phyloP scores from a whole-genome alignment of 2,797 vertebrate species.

The Parotocinclus haroldoi region DNA sequence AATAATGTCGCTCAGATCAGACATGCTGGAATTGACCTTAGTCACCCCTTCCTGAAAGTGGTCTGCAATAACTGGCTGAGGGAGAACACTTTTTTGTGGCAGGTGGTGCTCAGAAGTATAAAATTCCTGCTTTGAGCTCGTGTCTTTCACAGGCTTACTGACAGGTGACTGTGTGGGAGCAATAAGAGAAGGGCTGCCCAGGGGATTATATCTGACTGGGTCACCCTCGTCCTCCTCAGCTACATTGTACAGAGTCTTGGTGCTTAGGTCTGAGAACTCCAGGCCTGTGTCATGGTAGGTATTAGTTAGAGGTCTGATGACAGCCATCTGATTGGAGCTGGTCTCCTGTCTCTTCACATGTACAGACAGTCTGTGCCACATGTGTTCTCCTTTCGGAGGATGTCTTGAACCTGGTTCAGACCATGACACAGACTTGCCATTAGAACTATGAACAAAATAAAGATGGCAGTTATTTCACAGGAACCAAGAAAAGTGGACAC shows the following conservation, averaged over 20 bases:
- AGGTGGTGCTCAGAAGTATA: slow-evolving; percentile 69
- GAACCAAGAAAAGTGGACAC: slow-evolving; percentile 67
- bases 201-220: slow-evolving; percentile 72
- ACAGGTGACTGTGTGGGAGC: slow-evolving; percentile 71
- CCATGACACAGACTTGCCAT: slow-evolving; percentile 99
- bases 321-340: slow-evolving; percentile 96
- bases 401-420: slow-evolving; percentile 99
- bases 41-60: slow-evolving; percentile 72
- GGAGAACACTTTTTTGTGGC: slow-evolving; percentile 64
- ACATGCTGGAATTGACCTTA: slow-evolving; percentile 66
- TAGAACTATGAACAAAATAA: slow-evolving; percentile 99
- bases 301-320: slow-evolving; percentile 98
- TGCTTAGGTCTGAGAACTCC: slow-evolving; percentile 91
- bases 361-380: slow-evolving; percentile 98
- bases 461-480: slow-evolving; percentile 80
- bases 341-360: slow-evolving; percentile 95
- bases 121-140: slow-evolving; percentile 64
- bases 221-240: slow-evolving; percentile 84
- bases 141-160: slow-evolving; percentile 55
- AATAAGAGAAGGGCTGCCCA: slow-evolving; percentile 76
- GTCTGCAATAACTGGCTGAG: slow-evolving; percentile 68
- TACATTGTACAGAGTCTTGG: slow-evolving; percentile 91
- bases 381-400: slow-evolving; percentile 92
- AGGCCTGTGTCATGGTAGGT: slow-evolving; percentile 81
- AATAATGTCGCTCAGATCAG: slow-evolving; percentile 70